Evolutionary conservation across 2,113 vertebrate genomes (phyloP).

Genomic region (Osmerus mordax): DNA sequence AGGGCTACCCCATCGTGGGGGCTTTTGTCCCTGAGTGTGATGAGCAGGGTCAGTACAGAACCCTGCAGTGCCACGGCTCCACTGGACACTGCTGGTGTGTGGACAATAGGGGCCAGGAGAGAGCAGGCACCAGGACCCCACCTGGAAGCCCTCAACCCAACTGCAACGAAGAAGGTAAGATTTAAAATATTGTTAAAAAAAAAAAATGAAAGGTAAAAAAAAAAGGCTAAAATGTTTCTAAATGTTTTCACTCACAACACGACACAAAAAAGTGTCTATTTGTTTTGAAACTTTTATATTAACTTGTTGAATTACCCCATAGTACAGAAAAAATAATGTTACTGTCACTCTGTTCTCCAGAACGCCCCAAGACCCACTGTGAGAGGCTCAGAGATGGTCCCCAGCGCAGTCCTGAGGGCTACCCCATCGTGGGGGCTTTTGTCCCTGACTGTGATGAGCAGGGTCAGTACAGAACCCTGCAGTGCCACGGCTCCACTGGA

Average conservation of each 20-base stretch:
- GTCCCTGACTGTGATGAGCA: conserved; percentile 73
- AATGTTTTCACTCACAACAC: no score
- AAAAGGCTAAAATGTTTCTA: no score
- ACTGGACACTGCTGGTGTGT: conserved; percentile 87
- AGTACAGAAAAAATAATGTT: no score
- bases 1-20: conserved; percentile 39
- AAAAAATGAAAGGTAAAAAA: no score
- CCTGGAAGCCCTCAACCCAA: conserved; percentile 55
- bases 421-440: conserved; percentile 40
- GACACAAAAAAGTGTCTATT: no score
- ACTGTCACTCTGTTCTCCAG: conserved; percentile 46
- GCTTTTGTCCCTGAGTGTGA: conserved; percentile 79
- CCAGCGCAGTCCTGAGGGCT: conserved; percentile 9
- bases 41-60: conserved; percentile 69
- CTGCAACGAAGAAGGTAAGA: conserved; percentile 71
- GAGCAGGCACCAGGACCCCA: conserved; percentile 70
- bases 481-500: conserved; percentile 72
- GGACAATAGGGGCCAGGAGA: conserved; percentile 70
- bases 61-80: conserved; percentile 79
- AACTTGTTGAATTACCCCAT: no score
- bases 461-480: conserved; percentile 70
- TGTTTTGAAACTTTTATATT: no score
- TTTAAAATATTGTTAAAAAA: no score
- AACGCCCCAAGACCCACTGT: conserved; percentile 51
- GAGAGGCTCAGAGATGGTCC: conserved; percentile 54